Percentiles rank a stretch among this genome's conserved stretches.
Conservation (phyloP, 2,888 invertebrate species). For the Isoperla grammatica region DNA sequence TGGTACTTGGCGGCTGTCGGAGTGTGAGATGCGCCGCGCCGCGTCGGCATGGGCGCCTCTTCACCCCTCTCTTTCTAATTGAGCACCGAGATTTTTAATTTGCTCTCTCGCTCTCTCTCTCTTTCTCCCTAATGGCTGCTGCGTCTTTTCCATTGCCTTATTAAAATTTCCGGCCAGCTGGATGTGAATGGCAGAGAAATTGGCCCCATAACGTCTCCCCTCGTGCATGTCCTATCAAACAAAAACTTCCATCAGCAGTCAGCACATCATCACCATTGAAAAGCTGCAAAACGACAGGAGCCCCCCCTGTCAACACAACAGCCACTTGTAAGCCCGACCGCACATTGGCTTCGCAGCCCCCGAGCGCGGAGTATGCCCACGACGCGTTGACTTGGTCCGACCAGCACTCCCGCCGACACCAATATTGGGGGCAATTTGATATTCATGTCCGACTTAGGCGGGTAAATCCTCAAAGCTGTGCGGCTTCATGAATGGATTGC, state of each 20-base stretch:
- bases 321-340: constrained; percentile 10
- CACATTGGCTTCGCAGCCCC: neutral
- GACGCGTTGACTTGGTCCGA: neutral
- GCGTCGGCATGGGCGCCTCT: neutral
- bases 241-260: constrained; percentile 7
- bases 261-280: constrained; percentile 12
- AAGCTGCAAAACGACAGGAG: constrained; percentile 7
- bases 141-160: constrained; percentile 40
- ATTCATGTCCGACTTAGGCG: constrained; percentile 7
- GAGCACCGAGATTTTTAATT: constrained; percentile 8
- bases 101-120: too few species aligned
- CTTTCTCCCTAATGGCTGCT: constrained; percentile 1
- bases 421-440: constrained; percentile 15
- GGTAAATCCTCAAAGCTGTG: constrained; percentile 15
- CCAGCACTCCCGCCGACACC: neutral
- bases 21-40: constrained; percentile 6
- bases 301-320: constrained; percentile 16
- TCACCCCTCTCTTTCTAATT: constrained; percentile 5
- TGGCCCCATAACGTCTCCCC: constrained; percentile 37
- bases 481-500: constrained; percentile 2
- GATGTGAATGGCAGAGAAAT: constrained; percentile 47
- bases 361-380: neutral
- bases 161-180: constrained; percentile 50
- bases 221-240: constrained; percentile 1
- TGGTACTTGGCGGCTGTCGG: constrained; percentile 11